These are phyloP conservation scores for Trachymyrmex cornetzi DNA, from an alignment of 1,140 invertebrate species.

Conservation along the genomic window DNA sequence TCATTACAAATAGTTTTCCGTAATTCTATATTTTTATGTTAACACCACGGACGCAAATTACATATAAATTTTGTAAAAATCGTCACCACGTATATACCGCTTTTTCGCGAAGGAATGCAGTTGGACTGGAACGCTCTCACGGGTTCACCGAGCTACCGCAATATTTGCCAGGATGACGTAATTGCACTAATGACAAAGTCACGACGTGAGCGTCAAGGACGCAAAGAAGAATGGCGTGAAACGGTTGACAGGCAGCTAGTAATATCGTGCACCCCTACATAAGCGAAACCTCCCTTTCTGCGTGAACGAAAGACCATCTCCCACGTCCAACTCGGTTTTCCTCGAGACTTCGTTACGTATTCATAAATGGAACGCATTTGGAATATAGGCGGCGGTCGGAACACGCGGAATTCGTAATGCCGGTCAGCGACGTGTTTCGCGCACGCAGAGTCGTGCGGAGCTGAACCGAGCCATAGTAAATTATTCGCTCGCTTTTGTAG, in stretches of 20 bases:
- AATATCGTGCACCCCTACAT: conserved; percentile 32
- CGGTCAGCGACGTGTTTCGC: conserved; percentile 57
- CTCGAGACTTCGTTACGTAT: conserved; percentile 78
- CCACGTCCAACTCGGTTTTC: conserved; percentile 68
- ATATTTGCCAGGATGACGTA: conserved; percentile 39
- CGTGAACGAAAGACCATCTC: conserved; percentile 5
- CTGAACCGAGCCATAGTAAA: not conserved
- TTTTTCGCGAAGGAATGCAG: not conserved
- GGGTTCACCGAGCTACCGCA: not conserved
- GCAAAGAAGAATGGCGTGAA: not conserved
- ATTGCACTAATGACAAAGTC: conserved; percentile 67
- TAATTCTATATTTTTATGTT: not conserved
- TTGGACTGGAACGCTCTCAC: not conserved
- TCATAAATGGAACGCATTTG: conserved; percentile 79
- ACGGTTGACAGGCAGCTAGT: conserved; percentile 58
- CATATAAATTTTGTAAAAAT: not conserved
- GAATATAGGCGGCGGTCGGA: conserved; percentile 74
- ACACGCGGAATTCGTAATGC: conserved; percentile 78
- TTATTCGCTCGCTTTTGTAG: conserved; percentile 41
- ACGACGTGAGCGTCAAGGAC: not conserved
- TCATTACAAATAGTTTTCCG: not conserved
- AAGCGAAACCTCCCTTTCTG: not conserved
- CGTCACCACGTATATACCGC: not conserved
- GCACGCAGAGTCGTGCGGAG: not conserved
- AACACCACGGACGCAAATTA: not conserved